phyloP scores from a whole-genome alignment of 2,888 invertebrate species.

The Leucoma salicis region DNA sequence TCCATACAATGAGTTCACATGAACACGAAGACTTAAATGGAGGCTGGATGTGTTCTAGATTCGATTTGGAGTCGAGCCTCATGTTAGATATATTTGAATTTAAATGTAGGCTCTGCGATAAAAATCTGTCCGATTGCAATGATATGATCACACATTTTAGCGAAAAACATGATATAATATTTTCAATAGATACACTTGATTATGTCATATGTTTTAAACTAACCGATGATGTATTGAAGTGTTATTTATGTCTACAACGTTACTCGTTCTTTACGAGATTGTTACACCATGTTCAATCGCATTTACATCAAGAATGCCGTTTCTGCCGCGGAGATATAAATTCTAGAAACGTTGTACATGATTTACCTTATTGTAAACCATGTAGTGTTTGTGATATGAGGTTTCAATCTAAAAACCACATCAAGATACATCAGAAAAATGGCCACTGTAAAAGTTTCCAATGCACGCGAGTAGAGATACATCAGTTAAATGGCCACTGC shows the following conservation, averaged over 20 bases:
- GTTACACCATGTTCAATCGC: conserved; percentile 39
- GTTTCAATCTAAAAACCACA: conserved; percentile 1
- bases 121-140: neutral
- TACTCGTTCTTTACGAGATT: conserved; percentile 39
- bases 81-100: conserved; percentile 5
- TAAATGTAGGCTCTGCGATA: conserved; percentile 3
- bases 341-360: conserved; percentile 3
- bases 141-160: conserved; percentile 4
- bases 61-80: conserved; percentile 1
- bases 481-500: neutral
- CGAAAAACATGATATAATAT: conserved; percentile 1
- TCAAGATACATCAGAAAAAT: neutral
- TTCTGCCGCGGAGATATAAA: neutral
- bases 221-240: conserved; percentile 37
- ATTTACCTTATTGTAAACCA: conserved; percentile 7
- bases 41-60: conserved; percentile 2
- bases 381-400: conserved; percentile 3
- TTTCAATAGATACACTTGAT: conserved; percentile 1
- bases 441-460: conserved; percentile 1
- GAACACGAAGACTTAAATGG: neutral
- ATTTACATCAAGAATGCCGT: conserved; percentile 12
- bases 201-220: conserved; percentile 38
- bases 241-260: conserved; percentile 33
- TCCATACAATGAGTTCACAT: neutral
- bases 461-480: conserved; percentile 4